These are phyloP conservation scores for Anadara kagoshimensis DNA, from an alignment of 1,140 invertebrate species.

Conservation along the genomic window DNA sequence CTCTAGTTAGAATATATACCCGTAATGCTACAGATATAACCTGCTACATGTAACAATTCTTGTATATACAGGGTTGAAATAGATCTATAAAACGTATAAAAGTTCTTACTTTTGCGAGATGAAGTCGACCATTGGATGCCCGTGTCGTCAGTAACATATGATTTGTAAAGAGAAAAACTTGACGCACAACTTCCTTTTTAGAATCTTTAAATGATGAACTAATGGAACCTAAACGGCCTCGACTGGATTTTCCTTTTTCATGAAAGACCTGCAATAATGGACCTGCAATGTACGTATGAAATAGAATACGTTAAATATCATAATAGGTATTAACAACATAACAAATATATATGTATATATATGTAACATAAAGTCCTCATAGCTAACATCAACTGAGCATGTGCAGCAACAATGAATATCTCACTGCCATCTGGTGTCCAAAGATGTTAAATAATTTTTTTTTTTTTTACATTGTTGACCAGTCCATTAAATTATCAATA, in stretches of 20 bases:
- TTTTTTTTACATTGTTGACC: no score
- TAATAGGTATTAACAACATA: no score
- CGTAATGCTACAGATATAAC: no score
- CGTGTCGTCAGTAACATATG: conserved; percentile 88
- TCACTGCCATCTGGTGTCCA: conserved; percentile 38
- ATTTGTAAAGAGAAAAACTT: conserved; percentile 92
- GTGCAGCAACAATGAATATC: conserved; percentile 26
- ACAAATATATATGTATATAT: no score
- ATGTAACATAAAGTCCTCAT: not conserved
- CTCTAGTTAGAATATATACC: no score
- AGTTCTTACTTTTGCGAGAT: conserved; percentile 82
- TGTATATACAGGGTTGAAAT: not conserved
- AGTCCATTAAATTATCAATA: no score
- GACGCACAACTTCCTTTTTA: conserved; percentile 83
- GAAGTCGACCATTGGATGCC: conserved; percentile 88
- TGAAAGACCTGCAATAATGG: conserved; percentile 82
- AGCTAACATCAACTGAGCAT: conserved; percentile 31
- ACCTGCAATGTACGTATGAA: conserved; percentile 74
- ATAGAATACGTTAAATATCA: conserved; percentile 10
- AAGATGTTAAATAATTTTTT: conserved; percentile 5
- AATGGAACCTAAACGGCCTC: conserved; percentile 78
- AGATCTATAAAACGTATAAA: not conserved
- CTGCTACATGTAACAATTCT: no score
- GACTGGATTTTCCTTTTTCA: conserved; percentile 78
- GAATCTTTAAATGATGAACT: conserved; percentile 76